Conservation (phyloP, 2,888 invertebrate genomes). For the Epirrita christyi region DNA sequence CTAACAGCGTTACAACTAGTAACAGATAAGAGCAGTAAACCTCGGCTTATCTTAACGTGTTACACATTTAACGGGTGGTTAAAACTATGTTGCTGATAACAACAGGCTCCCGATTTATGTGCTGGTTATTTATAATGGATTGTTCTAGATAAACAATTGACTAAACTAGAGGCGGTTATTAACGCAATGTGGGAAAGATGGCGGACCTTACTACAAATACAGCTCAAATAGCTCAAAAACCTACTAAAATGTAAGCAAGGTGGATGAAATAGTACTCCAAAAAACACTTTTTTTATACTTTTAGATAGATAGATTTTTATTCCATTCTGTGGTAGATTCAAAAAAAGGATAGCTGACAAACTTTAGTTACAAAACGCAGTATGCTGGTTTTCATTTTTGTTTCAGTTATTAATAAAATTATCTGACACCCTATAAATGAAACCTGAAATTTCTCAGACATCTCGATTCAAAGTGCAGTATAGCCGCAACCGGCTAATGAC, state of each 20-base stretch:
- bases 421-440: slow-evolving; percentile 1
- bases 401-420: neutral
- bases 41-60: slow-evolving; percentile 36
- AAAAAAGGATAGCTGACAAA: too few species aligned
- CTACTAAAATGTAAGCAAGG: too few species aligned
- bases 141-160: slow-evolving; percentile 4
- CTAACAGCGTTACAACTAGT: slow-evolving; percentile 44
- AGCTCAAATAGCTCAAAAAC: too few species aligned
- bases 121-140: slow-evolving; percentile 20
- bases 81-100: slow-evolving; percentile 25
- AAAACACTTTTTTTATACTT: too few species aligned
- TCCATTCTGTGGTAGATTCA: too few species aligned
- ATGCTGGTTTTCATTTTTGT: too few species aligned
- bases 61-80: slow-evolving; percentile 32
- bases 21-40: slow-evolving; percentile 46
- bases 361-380: too few species aligned
- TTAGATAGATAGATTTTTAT: too few species aligned
- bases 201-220: too few species aligned
- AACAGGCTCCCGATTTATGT: slow-evolving; percentile 19
- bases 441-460: slow-evolving; percentile 1
- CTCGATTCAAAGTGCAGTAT: slow-evolving; percentile 15
- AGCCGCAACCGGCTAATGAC: slow-evolving; percentile 33
- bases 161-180: too few species aligned
- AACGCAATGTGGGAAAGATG: too few species aligned
- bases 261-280: too few species aligned